These are phyloP conservation scores for Noturus placidus DNA, from an alignment of 2,113 vertebrate species.

Conservation along the genomic window DNA sequence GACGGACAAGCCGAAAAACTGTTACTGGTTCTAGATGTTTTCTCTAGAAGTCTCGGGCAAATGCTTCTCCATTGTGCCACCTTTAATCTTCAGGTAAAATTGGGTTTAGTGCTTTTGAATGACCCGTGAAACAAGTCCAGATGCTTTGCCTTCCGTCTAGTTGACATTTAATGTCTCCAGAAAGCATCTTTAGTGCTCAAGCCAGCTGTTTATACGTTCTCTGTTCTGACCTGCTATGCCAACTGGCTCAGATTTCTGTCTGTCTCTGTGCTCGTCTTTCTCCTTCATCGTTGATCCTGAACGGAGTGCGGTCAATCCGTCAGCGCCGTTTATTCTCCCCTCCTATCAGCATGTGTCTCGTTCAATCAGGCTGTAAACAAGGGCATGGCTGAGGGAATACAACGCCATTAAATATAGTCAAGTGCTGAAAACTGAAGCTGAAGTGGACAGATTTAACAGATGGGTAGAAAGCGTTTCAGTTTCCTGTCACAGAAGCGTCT, in stretches of 20 bases:
- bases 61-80: not conserved
- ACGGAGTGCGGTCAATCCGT: slow-evolving; percentile 1
- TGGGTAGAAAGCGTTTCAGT: not conserved
- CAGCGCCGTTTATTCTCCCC: not conserved
- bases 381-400: not conserved
- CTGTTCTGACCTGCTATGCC: slow-evolving; percentile 16
- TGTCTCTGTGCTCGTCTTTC: slow-evolving; percentile 1
- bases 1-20: not conserved
- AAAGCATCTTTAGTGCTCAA: not conserved
- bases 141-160: not conserved
- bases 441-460: slow-evolving; percentile 13
- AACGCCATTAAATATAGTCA: not conserved
- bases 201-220: not conserved
- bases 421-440: not conserved
- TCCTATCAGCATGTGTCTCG: not conserved
- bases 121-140: no score
- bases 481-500: slow-evolving; percentile 9
- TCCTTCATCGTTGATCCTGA: not conserved
- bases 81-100: no score
- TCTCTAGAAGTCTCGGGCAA: not conserved
- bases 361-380: slow-evolving; percentile 16
- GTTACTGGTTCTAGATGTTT: not conserved
- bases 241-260: slow-evolving; percentile 13
- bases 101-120: not conserved
- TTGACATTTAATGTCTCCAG: not conserved